phyloP scores from a whole-genome alignment of 2,797 vertebrate species.

The Spinibarbus caldwelli region DNA sequence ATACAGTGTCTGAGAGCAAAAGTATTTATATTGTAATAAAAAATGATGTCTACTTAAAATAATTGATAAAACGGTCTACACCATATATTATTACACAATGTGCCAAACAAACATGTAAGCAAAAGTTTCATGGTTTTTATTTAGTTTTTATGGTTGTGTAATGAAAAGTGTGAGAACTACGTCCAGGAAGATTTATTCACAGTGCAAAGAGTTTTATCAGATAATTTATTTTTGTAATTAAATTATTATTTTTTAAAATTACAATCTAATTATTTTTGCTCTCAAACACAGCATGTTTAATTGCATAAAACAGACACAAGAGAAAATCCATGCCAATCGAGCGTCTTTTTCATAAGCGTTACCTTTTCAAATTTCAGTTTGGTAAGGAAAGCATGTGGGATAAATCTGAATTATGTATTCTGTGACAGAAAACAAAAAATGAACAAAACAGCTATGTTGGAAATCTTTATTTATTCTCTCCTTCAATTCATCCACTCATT shows the following conservation, averaged over 20 bases:
- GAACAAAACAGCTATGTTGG: neutral
- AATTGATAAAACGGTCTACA: neutral
- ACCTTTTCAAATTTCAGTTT: neutral
- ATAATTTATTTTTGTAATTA: neutral
- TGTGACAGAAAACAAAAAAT: neutral
- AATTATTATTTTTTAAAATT: neutral
- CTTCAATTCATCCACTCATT: neutral
- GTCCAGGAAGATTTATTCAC: neutral
- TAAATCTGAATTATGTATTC: neutral
- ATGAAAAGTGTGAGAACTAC: neutral
- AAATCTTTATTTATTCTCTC: constrained; percentile 22
- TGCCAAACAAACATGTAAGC: neutral
- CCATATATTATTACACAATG: neutral
- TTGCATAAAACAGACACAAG: neutral
- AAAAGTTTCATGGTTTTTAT: too few relatives aligned
- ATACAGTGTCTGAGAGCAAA: neutral
- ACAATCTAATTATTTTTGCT: neutral
- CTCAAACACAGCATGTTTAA: neutral
- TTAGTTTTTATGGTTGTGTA: too few relatives aligned
- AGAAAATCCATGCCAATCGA: neutral
- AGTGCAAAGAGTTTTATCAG: neutral
- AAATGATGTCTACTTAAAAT: neutral
- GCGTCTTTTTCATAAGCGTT: neutral
- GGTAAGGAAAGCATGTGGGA: neutral
- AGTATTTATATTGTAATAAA: neutral